Base-by-base conservation (phyloP, 1,140 invertebrate genomes). In the Drosophila ficusphila region DNA sequence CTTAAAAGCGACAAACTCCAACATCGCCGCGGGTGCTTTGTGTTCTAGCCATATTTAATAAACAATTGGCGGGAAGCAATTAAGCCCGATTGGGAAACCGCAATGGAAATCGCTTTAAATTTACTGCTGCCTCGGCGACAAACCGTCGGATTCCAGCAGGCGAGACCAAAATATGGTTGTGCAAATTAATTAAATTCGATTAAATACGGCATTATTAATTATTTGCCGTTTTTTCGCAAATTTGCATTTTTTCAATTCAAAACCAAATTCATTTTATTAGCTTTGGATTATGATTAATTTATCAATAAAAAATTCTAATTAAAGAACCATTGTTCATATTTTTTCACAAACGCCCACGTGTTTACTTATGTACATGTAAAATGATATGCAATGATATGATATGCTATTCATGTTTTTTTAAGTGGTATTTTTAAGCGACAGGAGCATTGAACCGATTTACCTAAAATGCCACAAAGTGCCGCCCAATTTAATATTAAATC, bases 121-220 rank as follows among this genome's bases (percentile, higher is more conserved):
- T 73, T 38, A 61, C 34, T 44, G 16, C 33, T 23, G 16, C 21
- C 39, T 58, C 25, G 29, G 23, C 38, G 16, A 6, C 16, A 62
- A 46, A 36, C 23, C 31, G 19, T 29, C 47, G 36, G 38, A 34
- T 53, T 39, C 48, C 19, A 39, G 8, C 16, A n/a, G 33, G 47
- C 48, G 46, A 31, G 41, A 11, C 34, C 16, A 41, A 64, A 72
- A 68, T 61, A 83, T 71, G 75, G 82, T 71, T 58, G 51, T 14
- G 23, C 52, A 76, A 79, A 86, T 86, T 85, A 85, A 85, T 85
- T 85, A 86, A 86, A 76, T 69, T 72, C 52, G 57, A 67, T 76
- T 64, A 86, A 53, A 58, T 41, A 65, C 33, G 64, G 39, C 60
- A 71, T 76, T 86, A 76, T 73, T 86, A 76, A 86, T 85, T 73